A percentile compares a stretch with the other conserved stretches of the same genome.
These are phyloP conservation scores for Malacoctenus gilli DNA, from an alignment of 2,797 vertebrate genomes.

Conservation along the genomic window DNA sequence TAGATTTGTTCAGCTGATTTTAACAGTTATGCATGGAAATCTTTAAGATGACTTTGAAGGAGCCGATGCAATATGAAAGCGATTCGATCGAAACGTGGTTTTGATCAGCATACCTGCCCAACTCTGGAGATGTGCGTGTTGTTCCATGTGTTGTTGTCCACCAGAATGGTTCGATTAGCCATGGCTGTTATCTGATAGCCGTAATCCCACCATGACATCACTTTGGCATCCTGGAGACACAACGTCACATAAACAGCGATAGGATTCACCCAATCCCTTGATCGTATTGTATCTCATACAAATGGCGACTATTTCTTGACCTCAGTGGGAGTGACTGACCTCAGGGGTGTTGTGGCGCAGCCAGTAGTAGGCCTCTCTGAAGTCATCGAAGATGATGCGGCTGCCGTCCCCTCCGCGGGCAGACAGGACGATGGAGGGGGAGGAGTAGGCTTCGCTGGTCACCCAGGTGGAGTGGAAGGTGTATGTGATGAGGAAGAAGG, in stretches of 20 bases:
- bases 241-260: no score
- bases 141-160: slow-evolving; percentile 99
- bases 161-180: slow-evolving; percentile 98
- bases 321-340: no score
- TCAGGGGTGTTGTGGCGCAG: slow-evolving; percentile 98
- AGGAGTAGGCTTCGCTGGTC: slow-evolving; percentile 98
- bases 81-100: no score
- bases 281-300: no score
- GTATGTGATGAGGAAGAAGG: slow-evolving; percentile 98
- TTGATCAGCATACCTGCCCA: slow-evolving; percentile 88
- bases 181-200: slow-evolving; percentile 99
- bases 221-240: slow-evolving; percentile 90
- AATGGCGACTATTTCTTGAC: no score
- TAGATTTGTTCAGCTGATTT: no score
- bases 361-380: slow-evolving; percentile 99
- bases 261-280: no score
- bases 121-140: slow-evolving; percentile 99
- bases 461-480: slow-evolving; percentile 99
- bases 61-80: no score
- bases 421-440: slow-evolving; percentile 95
- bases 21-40: no score
- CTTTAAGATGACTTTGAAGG: no score
- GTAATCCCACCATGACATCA: slow-evolving; percentile 99
- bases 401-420: slow-evolving; percentile 95
- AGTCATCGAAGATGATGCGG: slow-evolving; percentile 98